Conservation (phyloP, 2,888 invertebrate species). For the Pterostichus niger region DNA sequence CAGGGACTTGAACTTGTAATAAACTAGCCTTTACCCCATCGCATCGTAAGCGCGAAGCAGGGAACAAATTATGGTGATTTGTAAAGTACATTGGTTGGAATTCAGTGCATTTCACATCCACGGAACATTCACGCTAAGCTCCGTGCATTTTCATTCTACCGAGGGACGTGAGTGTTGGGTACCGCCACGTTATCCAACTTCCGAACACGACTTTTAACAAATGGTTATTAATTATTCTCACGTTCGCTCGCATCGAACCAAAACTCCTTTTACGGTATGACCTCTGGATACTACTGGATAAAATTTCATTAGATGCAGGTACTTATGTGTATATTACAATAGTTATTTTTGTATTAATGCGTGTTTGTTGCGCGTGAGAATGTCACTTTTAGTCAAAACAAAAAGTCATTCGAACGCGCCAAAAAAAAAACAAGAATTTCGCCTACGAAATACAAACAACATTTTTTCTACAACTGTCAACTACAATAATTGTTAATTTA, state of each 20-base stretch:
- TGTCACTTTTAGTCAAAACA: too few relatives aligned
- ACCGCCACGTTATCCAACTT: not conserved
- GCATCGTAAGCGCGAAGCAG: not conserved
- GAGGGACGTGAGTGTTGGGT: not conserved
- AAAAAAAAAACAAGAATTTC: too few relatives aligned
- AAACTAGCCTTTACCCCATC: constrained; percentile 21
- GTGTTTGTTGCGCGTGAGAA: too few relatives aligned
- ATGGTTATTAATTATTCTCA: constrained; percentile 50
- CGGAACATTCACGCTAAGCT: not conserved
- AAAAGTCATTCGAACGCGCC: too few relatives aligned
- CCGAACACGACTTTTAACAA: constrained; percentile 58
- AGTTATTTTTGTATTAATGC: too few relatives aligned
- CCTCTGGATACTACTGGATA: too few relatives aligned
- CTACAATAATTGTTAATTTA: too few relatives aligned
- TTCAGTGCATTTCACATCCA: constrained; percentile 38
- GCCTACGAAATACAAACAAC: too few relatives aligned
- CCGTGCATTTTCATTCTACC: not conserved
- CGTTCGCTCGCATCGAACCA: not conserved
- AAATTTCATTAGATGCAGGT: not conserved
- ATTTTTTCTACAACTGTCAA: too few relatives aligned
- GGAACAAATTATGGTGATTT: constrained; percentile 54
- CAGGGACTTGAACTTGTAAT: constrained; percentile 24
- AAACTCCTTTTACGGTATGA: not conserved
- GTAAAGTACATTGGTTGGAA: constrained; percentile 51
- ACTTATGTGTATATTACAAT: not conserved